These are phyloP conservation scores for Trachelus iudaicus DNA, from an alignment of 2,888 invertebrate species.

Conservation along the genomic window DNA sequence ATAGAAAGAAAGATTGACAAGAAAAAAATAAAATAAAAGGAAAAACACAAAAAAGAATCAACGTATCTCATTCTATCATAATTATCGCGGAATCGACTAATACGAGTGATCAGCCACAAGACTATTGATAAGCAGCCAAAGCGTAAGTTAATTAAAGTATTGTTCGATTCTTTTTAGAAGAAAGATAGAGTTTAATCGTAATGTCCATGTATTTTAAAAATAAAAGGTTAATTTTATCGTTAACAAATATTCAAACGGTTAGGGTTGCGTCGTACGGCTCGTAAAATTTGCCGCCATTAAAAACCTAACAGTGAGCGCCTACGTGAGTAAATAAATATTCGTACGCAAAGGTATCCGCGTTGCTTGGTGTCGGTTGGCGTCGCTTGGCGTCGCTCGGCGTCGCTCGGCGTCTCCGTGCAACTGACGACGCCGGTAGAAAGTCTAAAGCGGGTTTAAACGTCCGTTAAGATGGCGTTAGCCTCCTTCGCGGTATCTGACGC, in stretches of 20 bases:
- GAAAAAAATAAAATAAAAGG: conserved; percentile 44
- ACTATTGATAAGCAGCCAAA: not conserved
- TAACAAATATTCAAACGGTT: not conserved
- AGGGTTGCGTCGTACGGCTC: not conserved
- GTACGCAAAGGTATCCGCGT: not conserved
- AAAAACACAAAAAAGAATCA: conserved; percentile 1
- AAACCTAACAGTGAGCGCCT: not conserved
- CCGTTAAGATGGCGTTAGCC: not conserved
- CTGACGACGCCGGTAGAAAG: not conserved
- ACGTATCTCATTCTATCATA: not conserved
- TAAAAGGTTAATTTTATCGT: not conserved
- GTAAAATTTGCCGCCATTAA: not conserved
- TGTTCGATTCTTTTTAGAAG: not conserved
- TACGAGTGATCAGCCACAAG: not conserved
- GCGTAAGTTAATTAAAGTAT: not conserved
- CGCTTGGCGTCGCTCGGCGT: too few relatives aligned
- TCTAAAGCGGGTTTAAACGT: not conserved
- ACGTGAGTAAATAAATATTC: not conserved
- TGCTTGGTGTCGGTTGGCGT: too few relatives aligned
- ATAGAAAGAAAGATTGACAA: conserved; percentile 51
- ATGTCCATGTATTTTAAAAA: not conserved
- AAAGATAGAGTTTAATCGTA: not conserved
- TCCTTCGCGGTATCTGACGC: conserved; percentile 13
- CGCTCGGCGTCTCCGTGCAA: too few relatives aligned
- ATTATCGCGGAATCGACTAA: not conserved